Evolutionary conservation across 2,888 invertebrate species (phyloP).

Genomic region (Trisateles emortualis): DNA sequence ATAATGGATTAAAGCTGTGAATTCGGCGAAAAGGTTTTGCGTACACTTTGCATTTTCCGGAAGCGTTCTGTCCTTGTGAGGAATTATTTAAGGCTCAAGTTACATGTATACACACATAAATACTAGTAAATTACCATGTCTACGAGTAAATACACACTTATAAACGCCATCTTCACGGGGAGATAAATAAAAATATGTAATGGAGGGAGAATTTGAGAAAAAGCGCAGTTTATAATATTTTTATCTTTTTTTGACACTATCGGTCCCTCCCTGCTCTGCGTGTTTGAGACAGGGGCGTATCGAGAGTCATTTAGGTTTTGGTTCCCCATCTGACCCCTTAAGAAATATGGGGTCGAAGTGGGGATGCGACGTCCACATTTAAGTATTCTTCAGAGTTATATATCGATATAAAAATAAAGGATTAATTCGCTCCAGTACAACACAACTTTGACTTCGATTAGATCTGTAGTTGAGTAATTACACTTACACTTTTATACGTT

Average conservation of each 20-base stretch:
- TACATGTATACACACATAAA: slow-evolving; percentile 3
- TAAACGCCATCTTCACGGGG: slow-evolving; percentile 40
- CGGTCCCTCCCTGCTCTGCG: slow-evolving; percentile 74
- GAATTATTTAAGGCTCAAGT: slow-evolving; percentile 2
- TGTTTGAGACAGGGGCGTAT: slow-evolving; percentile 81
- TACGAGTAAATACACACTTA: slow-evolving; percentile 30
- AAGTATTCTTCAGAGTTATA: slow-evolving; percentile 45
- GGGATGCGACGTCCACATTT: slow-evolving; percentile 40
- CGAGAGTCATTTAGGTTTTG: slow-evolving; percentile 75
- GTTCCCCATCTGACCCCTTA: slow-evolving; percentile 71
- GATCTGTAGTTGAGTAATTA: no score
- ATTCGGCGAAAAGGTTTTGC: slow-evolving; percentile 13
- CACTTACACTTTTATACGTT: no score
- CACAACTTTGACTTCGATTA: not conserved
- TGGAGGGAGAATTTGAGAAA: slow-evolving; percentile 54
- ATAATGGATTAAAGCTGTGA: slow-evolving; percentile 19
- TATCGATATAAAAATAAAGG: slow-evolving; percentile 42
- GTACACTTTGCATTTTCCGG: slow-evolving; percentile 3
- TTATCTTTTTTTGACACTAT: slow-evolving; percentile 87
- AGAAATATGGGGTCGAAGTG: slow-evolving; percentile 69
- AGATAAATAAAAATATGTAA: slow-evolving; percentile 58
- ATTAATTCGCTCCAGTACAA: slow-evolving; percentile 7
- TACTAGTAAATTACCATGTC: slow-evolving; percentile 8
- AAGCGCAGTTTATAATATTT: slow-evolving; percentile 83
- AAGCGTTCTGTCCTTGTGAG: slow-evolving; percentile 3